Evolutionary conservation across 2,113 vertebrate genomes (phyloP).

Genomic region (Typhlomys cinereus): DNA sequence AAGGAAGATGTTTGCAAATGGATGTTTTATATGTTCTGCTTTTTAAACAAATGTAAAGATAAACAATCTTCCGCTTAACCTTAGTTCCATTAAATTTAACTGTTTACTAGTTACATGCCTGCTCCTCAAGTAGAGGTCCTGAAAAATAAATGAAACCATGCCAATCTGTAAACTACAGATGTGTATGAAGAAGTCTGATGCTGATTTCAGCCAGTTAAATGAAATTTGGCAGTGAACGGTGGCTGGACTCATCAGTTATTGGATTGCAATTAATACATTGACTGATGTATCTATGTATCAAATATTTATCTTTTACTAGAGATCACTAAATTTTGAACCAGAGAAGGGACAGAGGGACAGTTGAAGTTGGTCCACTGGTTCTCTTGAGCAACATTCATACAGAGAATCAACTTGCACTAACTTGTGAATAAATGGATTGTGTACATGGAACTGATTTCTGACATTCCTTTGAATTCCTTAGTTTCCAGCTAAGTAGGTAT

Average conservation of each 20-base stretch:
- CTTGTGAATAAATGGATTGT: constrained; percentile 1
- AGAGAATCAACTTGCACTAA: not conserved
- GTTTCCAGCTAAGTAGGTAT: not conserved
- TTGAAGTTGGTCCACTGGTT: not conserved
- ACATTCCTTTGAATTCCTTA: not conserved
- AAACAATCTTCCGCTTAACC: not conserved
- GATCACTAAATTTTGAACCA: not conserved
- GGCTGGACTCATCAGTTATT: not conserved
- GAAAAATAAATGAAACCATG: constrained; percentile 18
- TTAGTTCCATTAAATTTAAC: not conserved
- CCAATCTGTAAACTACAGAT: not conserved
- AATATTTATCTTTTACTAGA: not conserved
- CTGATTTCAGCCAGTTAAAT: not conserved
- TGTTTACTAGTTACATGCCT: not conserved
- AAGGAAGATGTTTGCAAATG: constrained; percentile 2
- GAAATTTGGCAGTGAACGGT: not conserved
- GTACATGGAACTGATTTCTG: not conserved
- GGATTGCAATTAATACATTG: not conserved
- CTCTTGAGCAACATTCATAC: not conserved
- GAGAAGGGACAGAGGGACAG: not conserved
- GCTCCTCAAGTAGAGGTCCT: not conserved
- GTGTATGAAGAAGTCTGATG: not conserved
- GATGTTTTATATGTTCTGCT: not conserved
- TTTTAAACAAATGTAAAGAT: constrained; percentile 42
- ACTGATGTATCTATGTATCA: not conserved